phyloP scores from a whole-genome alignment of 1,140 invertebrate species.

The Drosophila mayri region DNA sequence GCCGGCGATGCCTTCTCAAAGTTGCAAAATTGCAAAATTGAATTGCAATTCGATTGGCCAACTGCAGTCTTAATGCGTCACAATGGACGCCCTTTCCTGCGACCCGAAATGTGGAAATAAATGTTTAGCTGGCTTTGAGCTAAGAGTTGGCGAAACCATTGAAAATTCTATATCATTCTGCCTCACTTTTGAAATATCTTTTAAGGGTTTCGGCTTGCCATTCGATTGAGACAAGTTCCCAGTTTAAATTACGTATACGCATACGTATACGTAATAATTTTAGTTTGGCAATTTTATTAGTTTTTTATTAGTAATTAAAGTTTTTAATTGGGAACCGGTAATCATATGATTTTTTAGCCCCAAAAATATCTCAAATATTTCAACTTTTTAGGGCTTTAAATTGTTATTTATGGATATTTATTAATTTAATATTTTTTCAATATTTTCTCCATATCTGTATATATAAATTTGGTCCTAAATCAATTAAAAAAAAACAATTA shows the following conservation, averaged over 20 bases:
- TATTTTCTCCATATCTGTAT: background rate
- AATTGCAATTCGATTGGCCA: slow-evolving; percentile 56
- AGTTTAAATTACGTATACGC: too few relatives aligned
- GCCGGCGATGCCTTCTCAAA: slow-evolving; percentile 3
- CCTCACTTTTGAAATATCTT: background rate
- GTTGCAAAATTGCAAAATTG: slow-evolving; percentile 49
- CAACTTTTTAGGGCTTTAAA: background rate
- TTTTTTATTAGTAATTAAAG: too few relatives aligned
- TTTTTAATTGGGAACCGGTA: too few relatives aligned
- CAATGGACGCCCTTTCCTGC: slow-evolving; percentile 8
- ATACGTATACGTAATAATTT: background rate
- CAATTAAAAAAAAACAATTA: background rate
- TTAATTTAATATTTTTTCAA: background rate
- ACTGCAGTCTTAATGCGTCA: slow-evolving; percentile 41
- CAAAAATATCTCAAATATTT: too few relatives aligned
- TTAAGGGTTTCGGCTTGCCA: background rate
- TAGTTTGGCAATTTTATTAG: too few relatives aligned
- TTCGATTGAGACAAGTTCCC: background rate
- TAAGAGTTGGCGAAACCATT: slow-evolving; percentile 30
- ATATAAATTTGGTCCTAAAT: background rate
- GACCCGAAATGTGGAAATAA: slow-evolving; percentile 26
- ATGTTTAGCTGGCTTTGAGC: slow-evolving; percentile 25
- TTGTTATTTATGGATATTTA: background rate
- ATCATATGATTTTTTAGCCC: too few relatives aligned
- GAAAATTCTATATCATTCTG: slow-evolving; percentile 19